A percentile compares a stretch with the other conserved stretches of the same genome.
Evolutionary conservation across 2,888 invertebrate genomes (phyloP).

Genomic region (Quadriops clusia): DNA sequence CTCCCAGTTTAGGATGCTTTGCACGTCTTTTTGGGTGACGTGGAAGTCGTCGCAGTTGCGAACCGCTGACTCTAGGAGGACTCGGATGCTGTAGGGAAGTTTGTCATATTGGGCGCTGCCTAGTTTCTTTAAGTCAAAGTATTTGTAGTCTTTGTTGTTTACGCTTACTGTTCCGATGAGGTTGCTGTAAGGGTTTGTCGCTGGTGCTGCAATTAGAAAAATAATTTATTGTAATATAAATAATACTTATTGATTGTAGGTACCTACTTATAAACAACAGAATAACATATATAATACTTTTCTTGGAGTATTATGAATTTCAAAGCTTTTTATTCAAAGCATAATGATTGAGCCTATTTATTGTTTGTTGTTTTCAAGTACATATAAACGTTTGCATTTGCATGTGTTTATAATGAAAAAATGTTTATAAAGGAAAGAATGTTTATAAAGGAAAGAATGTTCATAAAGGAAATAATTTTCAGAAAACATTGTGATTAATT

Average conservation of each 20-base stretch:
- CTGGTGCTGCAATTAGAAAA: too few relatives aligned
- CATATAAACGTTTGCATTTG: constrained; percentile 1
- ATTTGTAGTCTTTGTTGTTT: constrained; percentile 55
- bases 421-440: neutral
- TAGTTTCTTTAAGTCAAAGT: constrained; percentile 65
- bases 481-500: too few relatives aligned
- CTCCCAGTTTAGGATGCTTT: constrained; percentile 83
- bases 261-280: too few relatives aligned
- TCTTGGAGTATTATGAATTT: too few relatives aligned
- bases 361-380: too few relatives aligned
- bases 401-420: neutral
- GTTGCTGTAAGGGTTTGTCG: constrained; percentile 49
- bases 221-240: constrained; percentile 5
- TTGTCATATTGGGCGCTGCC: constrained; percentile 65
- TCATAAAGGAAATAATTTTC: too few relatives aligned
- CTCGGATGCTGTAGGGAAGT: constrained; percentile 84
- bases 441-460: too few relatives aligned
- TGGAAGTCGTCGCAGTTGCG: constrained; percentile 95
- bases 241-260: too few relatives aligned
- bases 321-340: too few relatives aligned
- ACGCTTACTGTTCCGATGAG: constrained; percentile 49
- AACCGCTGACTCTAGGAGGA: constrained; percentile 89
- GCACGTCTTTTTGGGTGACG: constrained; percentile 72
- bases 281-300: too few relatives aligned
- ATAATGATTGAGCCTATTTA: too few relatives aligned